Percentiles rank a stretch among this genome's conserved stretches.
These are phyloP conservation scores for Scaptomyza parva DNA, from an alignment of 2,888 invertebrate species.

Conservation along the genomic window DNA sequence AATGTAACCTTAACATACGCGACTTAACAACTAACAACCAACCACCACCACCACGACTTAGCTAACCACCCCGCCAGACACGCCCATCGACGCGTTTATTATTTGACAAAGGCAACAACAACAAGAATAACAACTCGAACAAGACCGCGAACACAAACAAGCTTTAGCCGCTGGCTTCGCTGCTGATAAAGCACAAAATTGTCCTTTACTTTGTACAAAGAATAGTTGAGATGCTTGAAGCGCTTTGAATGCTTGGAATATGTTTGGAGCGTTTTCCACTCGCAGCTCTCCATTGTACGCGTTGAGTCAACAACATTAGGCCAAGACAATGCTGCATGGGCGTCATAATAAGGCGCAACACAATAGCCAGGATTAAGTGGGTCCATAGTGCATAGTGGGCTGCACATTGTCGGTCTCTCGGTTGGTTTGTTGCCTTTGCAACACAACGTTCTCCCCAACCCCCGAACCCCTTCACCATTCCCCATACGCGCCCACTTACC, in stretches of 20 bases:
- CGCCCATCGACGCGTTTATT: conserved; percentile 50
- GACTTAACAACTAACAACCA: conserved; percentile 34
- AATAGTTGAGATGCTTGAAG: conserved; percentile 16
- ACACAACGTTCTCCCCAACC: too few relatives aligned
- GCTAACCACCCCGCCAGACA: not conserved
- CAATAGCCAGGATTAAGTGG: conserved; percentile 77
- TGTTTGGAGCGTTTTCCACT: not conserved
- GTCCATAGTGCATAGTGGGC: conserved; percentile 64
- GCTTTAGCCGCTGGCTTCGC: conserved; percentile 40
- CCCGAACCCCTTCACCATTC: too few relatives aligned
- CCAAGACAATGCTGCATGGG: conserved; percentile 60
- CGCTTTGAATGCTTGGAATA: conserved; percentile 26
- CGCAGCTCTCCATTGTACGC: conserved; percentile 18
- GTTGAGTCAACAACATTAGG: conserved; percentile 63
- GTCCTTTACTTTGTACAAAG: conserved; percentile 17
- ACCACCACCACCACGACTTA: conserved; percentile 1
- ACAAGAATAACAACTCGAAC: conserved; percentile 33
- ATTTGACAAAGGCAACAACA: conserved; percentile 31
- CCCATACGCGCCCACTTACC: not conserved
- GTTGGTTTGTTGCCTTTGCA: conserved; percentile 20
- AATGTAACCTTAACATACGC: conserved; percentile 73
- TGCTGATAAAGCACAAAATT: conserved; percentile 51
- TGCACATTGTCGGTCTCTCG: conserved; percentile 29
- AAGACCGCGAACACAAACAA: conserved; percentile 49
- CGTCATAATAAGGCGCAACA: conserved; percentile 69